Percentiles rank a stretch among this genome's conserved stretches.
Evolutionary conservation across 2,113 vertebrate genomes (phyloP).

Genomic region (Hystrix brachyura): DNA sequence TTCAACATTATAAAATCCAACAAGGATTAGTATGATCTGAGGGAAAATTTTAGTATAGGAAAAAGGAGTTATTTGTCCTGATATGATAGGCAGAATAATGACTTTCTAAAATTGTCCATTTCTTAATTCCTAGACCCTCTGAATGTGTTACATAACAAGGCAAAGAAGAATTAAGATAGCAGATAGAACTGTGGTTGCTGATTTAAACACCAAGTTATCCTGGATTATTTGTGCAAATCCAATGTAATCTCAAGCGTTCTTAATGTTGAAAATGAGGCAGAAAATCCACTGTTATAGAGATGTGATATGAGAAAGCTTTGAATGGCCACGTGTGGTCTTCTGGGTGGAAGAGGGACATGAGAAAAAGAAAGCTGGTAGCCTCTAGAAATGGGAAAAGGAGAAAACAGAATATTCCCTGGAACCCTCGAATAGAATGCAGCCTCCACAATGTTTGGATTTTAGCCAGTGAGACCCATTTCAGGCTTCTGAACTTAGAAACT

Average conservation of each 20-base stretch:
- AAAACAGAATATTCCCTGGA: neutral
- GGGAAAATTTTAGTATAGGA: neutral
- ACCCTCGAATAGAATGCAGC: neutral
- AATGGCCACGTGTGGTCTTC: neutral
- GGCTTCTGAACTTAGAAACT: neutral
- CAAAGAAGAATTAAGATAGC: neutral
- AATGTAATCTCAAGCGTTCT: neutral
- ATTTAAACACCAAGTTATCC: neutral
- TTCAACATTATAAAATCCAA: neutral
- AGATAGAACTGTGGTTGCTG: neutral
- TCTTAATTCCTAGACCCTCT: neutral
- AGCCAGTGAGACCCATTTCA: neutral
- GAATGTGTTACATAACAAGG: neutral
- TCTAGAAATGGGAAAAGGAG: neutral
- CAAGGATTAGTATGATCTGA: neutral
- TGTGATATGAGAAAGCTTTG: neutral
- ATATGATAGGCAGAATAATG: neutral
- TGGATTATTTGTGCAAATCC: neutral
- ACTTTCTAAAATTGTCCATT: neutral
- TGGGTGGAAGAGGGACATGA: neutral
- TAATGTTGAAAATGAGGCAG: neutral
- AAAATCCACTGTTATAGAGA: neutral
- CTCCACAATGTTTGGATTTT: neutral
- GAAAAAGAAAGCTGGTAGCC: neutral
- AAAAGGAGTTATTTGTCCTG: conserved; percentile 21